Base-by-base conservation (phyloP, 2,888 invertebrate genomes). In the Trypoxylon attenuatum region DNA sequence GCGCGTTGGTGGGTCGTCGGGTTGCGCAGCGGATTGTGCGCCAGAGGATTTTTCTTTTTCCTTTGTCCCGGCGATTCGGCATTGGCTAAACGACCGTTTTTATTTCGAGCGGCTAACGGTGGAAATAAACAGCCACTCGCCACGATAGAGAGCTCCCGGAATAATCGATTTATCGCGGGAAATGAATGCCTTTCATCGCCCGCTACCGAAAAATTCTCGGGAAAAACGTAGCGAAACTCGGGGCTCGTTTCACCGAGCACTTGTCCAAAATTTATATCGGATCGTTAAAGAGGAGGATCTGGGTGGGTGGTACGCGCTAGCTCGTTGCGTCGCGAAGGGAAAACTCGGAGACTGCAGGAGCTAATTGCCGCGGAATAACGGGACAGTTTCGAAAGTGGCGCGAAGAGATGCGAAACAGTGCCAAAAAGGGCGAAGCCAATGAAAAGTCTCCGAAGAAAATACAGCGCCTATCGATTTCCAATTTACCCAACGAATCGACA, bases 381-480 rank as follows among this genome's bases (percentile, higher is more conserved):
- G n/a, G 25, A 21, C 19, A 21, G 8, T 25, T 16, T 23, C 6
- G 25, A 29, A 2, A 39, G 22, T 55, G 21, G 5, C 21, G 29
- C 27, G 15, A 21, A 25, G 25, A 6, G 33, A 47, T 33, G 46
- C n/a, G n/a, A n/a, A n/a, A n/a, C n/a, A n/a, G n/a, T n/a, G n/a
- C n/a, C n/a, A n/a, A n/a, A n/a, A n/a, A n/a, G n/a, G n/a, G n/a
- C n/a, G n/a, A n/a, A n/a, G 25, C 41, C 49, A 1, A 50, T 27
- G 51, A 22, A 41, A 33, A 55, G 59, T 70, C 63, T 71, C 63
- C 64, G 41, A 33, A 10, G 56, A 53, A 49, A 62, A 58, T 57
- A 67, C 67, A 53, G 69, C 61, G 50, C 55, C 73, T 74, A 76
- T 78, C 66, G 78, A 67, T 77, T 79, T 76, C 76, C 79, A 76